Percentiles rank a stretch among this genome's conserved stretches.
phyloP scores from a whole-genome alignment of 2,888 invertebrate genomes.

The Tricholauxania praeusta region DNA sequence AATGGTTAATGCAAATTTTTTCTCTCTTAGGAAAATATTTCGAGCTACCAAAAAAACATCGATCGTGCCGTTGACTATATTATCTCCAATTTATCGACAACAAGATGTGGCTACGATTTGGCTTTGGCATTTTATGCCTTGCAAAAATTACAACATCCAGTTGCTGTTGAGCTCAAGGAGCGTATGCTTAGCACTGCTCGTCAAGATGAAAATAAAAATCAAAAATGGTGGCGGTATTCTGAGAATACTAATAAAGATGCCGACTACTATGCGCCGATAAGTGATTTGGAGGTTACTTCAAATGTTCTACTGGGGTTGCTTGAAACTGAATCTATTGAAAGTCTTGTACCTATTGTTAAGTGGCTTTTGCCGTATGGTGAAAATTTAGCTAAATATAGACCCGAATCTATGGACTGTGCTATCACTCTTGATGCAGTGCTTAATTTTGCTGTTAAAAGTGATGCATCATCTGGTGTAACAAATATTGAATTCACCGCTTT shows the following conservation, averaged over 20 bases:
- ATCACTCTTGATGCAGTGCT: constrained; percentile 19
- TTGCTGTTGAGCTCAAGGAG: constrained; percentile 4
- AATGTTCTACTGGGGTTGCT: constrained; percentile 19
- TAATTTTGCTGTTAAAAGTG: constrained; percentile 22
- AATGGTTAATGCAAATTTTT: not conserved
- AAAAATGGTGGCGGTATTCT: constrained; percentile 21
- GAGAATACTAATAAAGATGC: not conserved
- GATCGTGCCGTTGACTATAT: constrained; percentile 24
- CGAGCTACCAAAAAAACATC: constrained; percentile 2
- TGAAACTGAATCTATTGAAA: constrained; percentile 23
- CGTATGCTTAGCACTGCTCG: not conserved
- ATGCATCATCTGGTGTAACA: not conserved
- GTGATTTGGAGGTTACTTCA: constrained; percentile 18
- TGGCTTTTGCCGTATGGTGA: constrained; percentile 19
- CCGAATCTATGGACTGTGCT: constrained; percentile 17
- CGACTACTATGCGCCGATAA: not conserved
- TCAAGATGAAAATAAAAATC: not conserved
- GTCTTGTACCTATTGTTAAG: constrained; percentile 19
- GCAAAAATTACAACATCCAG: constrained; percentile 13
- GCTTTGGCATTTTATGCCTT: constrained; percentile 25
- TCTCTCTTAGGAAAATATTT: constrained; percentile 46
- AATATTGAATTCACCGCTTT: constrained; percentile 7
- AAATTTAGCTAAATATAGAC: not conserved
- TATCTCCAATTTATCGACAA: not conserved
- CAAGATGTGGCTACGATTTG: constrained; percentile 22